phyloP scores from a whole-genome alignment of 2,797 vertebrate species.

The Hemitrygon akajei region DNA sequence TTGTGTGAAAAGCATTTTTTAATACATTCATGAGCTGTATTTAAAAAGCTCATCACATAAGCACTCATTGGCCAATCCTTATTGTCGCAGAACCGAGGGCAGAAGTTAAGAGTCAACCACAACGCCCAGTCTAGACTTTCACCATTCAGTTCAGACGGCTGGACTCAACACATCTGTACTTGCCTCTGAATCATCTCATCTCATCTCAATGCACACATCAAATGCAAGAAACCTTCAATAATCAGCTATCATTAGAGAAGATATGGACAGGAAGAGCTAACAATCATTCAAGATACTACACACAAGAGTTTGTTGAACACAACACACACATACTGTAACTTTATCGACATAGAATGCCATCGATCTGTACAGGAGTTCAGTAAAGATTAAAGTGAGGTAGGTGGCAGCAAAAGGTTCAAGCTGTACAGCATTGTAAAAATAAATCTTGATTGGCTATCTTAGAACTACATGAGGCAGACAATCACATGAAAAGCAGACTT shows the following conservation, averaged over 20 bases:
- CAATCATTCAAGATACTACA: neutral
- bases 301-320: neutral
- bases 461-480: neutral
- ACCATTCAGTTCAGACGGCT: neutral
- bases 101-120: neutral
- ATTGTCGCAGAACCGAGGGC: too few species aligned
- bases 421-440: neutral
- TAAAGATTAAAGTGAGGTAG: neutral
- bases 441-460: neutral
- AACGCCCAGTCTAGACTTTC: too few species aligned
- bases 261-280: neutral
- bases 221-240: neutral
- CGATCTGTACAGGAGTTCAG: neutral
- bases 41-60: too few species aligned
- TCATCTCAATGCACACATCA: neutral
- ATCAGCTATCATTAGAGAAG: neutral
- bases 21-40: too few species aligned
- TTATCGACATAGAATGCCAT: too few species aligned
- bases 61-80: too few species aligned
- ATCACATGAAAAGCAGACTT: neutral
- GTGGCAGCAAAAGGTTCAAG: too few species aligned
- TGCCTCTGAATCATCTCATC: neutral
- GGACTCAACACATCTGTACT: neutral
- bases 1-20: neutral
- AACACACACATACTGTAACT: too few species aligned